Percentiles rank a stretch among this genome's conserved stretches.
Evolutionary conservation across 2,113 vertebrate genomes (phyloP).

Genomic region (Cranoglanis bouderius): DNA sequence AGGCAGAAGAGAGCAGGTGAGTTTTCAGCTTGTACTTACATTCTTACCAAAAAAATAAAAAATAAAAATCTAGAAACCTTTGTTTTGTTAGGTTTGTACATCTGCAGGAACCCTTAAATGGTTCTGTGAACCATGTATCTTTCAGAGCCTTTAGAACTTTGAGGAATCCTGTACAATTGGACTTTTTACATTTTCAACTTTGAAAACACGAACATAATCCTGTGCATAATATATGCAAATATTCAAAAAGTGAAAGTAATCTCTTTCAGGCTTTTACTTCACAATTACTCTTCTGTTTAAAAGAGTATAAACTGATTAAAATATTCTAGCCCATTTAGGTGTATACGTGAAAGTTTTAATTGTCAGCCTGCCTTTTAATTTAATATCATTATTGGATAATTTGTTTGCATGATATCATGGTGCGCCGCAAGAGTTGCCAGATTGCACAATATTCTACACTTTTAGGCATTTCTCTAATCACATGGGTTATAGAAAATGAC

Average conservation of each 20-base stretch:
- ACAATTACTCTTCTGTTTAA: not conserved
- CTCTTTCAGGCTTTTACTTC: not conserved
- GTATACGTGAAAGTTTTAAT: not conserved
- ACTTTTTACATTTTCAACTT: not conserved
- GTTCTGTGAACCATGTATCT: too few relatives aligned
- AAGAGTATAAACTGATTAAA: not conserved
- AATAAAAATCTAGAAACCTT: too few relatives aligned
- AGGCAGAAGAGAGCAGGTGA: not conserved
- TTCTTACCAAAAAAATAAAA: too few relatives aligned
- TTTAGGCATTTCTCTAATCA: not conserved
- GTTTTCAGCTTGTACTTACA: not conserved
- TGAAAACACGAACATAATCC: not conserved
- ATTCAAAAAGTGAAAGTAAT: not conserved
- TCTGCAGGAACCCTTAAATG: too few relatives aligned
- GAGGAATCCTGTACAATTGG: too few relatives aligned
- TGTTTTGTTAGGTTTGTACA: too few relatives aligned
- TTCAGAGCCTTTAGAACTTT: too few relatives aligned
- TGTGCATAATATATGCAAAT: not conserved
- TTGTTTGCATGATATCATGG: not conserved
- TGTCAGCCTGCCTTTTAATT: not conserved
- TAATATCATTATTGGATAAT: not conserved
- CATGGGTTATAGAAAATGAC: too few relatives aligned
- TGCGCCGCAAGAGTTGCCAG: not conserved
- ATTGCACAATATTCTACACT: not conserved
- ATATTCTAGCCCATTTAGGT: not conserved